Conservation (phyloP, 2,888 invertebrate species). For the Azorinus chamasolen region DNA sequence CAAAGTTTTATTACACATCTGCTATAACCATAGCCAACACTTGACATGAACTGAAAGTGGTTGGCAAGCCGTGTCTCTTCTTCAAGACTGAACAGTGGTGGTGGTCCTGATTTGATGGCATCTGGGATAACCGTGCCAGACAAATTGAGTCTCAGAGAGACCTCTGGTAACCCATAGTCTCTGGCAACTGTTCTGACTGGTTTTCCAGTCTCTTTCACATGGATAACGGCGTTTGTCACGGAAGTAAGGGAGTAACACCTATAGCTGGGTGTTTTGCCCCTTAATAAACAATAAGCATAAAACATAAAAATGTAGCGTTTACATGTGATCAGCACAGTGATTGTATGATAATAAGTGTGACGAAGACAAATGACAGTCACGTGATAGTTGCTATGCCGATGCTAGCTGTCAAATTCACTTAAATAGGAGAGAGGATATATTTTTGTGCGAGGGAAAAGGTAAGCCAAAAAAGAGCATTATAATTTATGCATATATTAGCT, state of each 20-base stretch:
- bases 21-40: conserved; percentile 1
- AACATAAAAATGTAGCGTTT: not conserved
- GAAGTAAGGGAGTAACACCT: conserved; percentile 3
- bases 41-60: conserved; percentile 5
- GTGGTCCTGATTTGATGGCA: conserved; percentile 9
- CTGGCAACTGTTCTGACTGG: conserved; percentile 20
- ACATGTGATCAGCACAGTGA: no score
- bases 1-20: no score
- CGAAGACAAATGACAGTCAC: conserved; percentile 9
- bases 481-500: no score
- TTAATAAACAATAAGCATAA: not conserved
- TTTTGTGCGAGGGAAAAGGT: no score
- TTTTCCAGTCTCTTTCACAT: conserved; percentile 16
- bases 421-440: no score
- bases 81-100: conserved; percentile 4
- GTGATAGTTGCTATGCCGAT: not conserved
- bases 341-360: no score
- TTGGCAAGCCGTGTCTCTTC: conserved; percentile 15
- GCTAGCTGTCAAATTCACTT: no score
- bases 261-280: not conserved
- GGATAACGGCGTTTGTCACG: conserved; percentile 6
- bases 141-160: conserved; percentile 23
- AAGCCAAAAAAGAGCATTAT: no score
- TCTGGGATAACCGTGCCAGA: conserved; percentile 34
- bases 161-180: conserved; percentile 21